Evolutionary conservation across 2,113 vertebrate species (phyloP).

Genomic region (Clarias batrachus): DNA sequence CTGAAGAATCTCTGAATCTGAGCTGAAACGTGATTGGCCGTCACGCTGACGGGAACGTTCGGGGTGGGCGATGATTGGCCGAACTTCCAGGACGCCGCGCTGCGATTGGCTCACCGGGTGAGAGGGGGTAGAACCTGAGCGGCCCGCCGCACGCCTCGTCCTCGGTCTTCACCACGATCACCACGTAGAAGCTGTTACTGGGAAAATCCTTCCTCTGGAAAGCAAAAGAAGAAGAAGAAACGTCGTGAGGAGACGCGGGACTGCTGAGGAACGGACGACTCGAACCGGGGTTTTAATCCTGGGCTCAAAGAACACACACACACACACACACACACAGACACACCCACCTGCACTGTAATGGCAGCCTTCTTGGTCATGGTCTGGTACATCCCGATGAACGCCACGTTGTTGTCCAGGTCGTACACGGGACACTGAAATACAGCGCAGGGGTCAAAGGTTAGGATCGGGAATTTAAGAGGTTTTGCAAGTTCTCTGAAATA

Average conservation of each 20-base stretch:
- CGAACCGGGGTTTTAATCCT: too few relatives aligned
- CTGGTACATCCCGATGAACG: slow-evolving; percentile 97
- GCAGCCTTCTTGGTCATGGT: slow-evolving; percentile 97
- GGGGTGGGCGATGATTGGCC: background rate
- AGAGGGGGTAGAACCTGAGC: slow-evolving; percentile 86
- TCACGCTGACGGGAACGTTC: background rate
- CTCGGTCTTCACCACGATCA: slow-evolving; percentile 96
- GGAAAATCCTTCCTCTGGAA: slow-evolving; percentile 91
- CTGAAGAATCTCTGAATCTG: background rate
- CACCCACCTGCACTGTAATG: slow-evolving; percentile 91
- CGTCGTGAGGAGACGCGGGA: background rate
- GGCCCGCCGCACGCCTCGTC: slow-evolving; percentile 89
- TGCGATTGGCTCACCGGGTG: slow-evolving; percentile 52
- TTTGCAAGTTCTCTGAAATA: background rate
- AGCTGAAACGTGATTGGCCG: background rate
- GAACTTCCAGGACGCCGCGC: background rate
- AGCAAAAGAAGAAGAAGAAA: background rate
- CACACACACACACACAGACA: too few relatives aligned
- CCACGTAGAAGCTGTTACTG: slow-evolving; percentile 94
- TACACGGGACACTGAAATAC: slow-evolving; percentile 87
- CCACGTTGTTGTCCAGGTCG: slow-evolving; percentile 96
- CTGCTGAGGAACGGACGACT: background rate
- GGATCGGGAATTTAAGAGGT: background rate
- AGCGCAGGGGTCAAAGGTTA: background rate
- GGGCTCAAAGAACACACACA: slow-evolving; percentile 58